A percentile compares a stretch with the other conserved stretches of the same genome.
These are phyloP conservation scores for Psophia crepitans DNA, from an alignment of 2,113 vertebrate genomes.

Conservation along the genomic window DNA sequence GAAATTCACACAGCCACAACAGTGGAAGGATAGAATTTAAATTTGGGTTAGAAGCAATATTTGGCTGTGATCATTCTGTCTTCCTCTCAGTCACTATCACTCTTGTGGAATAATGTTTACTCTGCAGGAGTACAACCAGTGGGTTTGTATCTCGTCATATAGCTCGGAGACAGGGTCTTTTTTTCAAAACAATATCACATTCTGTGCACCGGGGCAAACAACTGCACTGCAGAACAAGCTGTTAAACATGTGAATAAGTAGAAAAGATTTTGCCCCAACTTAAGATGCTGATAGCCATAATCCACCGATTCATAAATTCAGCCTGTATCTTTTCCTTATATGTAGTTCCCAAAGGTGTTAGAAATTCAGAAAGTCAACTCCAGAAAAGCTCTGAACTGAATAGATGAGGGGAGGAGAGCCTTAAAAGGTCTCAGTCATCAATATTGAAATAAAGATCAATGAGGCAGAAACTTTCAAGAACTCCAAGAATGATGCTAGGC, in stretches of 20 bases:
- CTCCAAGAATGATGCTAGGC: not conserved
- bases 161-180: not conserved
- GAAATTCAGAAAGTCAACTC: not conserved
- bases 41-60: not conserved
- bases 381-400: not conserved
- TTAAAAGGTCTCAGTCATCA: not conserved
- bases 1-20: not conserved
- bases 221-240: not conserved
- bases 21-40: not conserved
- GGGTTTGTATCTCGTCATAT: not conserved
- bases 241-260: not conserved
- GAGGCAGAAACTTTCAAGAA: not conserved
- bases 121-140: not conserved
- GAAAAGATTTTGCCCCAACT: not conserved
- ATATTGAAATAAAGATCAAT: not conserved
- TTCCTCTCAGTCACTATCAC: not conserved
- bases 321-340: not conserved
- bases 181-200: not conserved
- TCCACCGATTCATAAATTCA: not conserved
- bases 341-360: not conserved
- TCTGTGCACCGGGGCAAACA: not conserved
- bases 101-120: not conserved
- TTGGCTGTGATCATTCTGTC: not conserved
- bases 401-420: accelerated
- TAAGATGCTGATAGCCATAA: not conserved